These are phyloP conservation scores for Taenaris catops DNA, from an alignment of 2,888 invertebrate species.

Conservation along the genomic window DNA sequence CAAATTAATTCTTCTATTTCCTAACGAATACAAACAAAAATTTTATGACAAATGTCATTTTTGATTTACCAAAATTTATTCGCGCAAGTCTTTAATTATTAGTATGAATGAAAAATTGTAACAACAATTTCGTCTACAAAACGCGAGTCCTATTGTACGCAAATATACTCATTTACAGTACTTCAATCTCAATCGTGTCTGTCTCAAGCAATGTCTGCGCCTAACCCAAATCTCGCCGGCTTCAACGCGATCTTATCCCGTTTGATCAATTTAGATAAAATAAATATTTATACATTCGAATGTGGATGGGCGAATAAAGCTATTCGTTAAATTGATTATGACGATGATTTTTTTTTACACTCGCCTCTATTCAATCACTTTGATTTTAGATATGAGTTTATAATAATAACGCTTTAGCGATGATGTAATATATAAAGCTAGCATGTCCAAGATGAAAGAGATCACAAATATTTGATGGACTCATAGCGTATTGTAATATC, in stretches of 20 bases:
- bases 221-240: conserved; percentile 34
- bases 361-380: conserved; percentile 55
- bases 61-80: too few relatives aligned
- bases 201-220: conserved; percentile 15
- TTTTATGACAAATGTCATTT: too few relatives aligned
- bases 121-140: background rate
- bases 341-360: conserved; percentile 55
- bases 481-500: too few relatives aligned
- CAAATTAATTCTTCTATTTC: too few relatives aligned
- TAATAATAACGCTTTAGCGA: conserved; percentile 26
- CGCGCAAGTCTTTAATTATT: too few relatives aligned
- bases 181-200: conserved; percentile 3
- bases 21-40: too few relatives aligned
- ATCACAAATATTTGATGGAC: background rate
- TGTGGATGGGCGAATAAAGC: conserved; percentile 73
- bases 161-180: conserved; percentile 6
- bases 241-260: conserved; percentile 72
- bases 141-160: background rate
- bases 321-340: conserved; percentile 74
- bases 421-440: conserved; percentile 15
- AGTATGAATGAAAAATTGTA: too few relatives aligned
- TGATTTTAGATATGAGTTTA: conserved; percentile 45
- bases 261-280: conserved; percentile 80
- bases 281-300: conserved; percentile 77
- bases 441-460: conserved; percentile 5